Percentiles rank a stretch among this genome's conserved stretches.
Evolutionary conservation across 2,888 invertebrate genomes (phyloP).

Genomic region (Drosophila macrospina): DNA sequence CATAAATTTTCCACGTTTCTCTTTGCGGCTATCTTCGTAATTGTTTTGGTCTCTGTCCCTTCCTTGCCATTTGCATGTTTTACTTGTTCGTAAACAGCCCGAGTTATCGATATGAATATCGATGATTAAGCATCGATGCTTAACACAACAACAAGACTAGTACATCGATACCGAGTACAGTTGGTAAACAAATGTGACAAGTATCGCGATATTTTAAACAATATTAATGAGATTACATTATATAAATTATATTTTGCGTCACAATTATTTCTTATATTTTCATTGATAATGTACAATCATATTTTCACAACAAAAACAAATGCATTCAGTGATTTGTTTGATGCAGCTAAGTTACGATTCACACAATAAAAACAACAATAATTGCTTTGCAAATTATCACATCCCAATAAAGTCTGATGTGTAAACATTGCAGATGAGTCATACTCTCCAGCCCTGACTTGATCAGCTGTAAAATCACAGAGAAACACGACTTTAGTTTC

Average conservation of each 20-base stretch:
- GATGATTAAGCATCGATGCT: slow-evolving; percentile 26
- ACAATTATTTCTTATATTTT: background rate
- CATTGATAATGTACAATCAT: background rate
- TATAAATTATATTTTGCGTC: background rate
- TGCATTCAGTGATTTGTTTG: background rate
- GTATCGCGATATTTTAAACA: background rate
- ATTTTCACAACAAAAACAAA: background rate
- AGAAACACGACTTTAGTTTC: slow-evolving; percentile 13
- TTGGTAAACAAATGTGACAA: background rate
- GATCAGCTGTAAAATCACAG: slow-evolving; percentile 17
- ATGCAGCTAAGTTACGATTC: background rate
- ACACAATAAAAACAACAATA: background rate
- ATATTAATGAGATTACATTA: no score
- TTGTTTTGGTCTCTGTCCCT: slow-evolving; percentile 78
- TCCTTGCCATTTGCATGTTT: slow-evolving; percentile 66
- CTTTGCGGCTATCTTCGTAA: slow-evolving; percentile 74
- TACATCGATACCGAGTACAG: slow-evolving; percentile 12
- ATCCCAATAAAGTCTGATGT: background rate
- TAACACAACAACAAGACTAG: slow-evolving; percentile 2
- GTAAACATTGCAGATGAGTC: slow-evolving; percentile 12
- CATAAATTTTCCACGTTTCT: slow-evolving; percentile 74
- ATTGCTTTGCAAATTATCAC: no score
- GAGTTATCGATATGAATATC: slow-evolving; percentile 46
- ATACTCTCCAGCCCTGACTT: slow-evolving; percentile 17
- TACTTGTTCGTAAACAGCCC: slow-evolving; percentile 74